Conservation (phyloP, 2,888 invertebrate genomes). For the Nyleta sp. region DNA sequence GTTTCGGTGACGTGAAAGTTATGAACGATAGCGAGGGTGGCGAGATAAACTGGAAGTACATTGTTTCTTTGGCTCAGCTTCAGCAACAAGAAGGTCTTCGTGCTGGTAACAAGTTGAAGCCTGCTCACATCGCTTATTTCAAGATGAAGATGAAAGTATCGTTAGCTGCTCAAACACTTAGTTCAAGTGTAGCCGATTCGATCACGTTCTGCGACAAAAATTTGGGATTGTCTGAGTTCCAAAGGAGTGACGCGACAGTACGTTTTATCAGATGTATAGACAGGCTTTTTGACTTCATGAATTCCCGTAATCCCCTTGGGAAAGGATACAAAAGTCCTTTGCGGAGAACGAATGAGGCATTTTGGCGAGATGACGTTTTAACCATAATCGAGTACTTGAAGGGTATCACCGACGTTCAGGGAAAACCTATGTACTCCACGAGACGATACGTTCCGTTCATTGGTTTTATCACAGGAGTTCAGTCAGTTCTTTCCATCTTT, state of each 20-base stretch:
- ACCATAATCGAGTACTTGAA: slow-evolving; percentile 13
- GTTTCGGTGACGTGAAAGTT: slow-evolving; percentile 18
- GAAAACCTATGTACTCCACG: background rate
- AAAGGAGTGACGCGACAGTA: slow-evolving; percentile 57
- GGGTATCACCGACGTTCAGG: background rate
- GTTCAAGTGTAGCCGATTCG: slow-evolving; percentile 69
- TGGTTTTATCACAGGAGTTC: slow-evolving; percentile 39
- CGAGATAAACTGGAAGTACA: slow-evolving; percentile 18
- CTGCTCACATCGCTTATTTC: slow-evolving; percentile 35
- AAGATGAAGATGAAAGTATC: slow-evolving; percentile 67
- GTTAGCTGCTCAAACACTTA: slow-evolving; percentile 70
- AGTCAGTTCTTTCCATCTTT: slow-evolving; percentile 24
- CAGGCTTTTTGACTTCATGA: slow-evolving; percentile 65
- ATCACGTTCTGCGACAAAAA: slow-evolving; percentile 57
- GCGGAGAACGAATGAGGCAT: slow-evolving; percentile 45
- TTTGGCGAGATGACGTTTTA: slow-evolving; percentile 33
- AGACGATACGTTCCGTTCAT: slow-evolving; percentile 33
- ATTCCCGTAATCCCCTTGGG: slow-evolving; percentile 61
- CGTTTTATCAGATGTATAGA: slow-evolving; percentile 64
- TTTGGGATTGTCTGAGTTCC: slow-evolving; percentile 48
- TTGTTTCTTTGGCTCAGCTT: background rate
- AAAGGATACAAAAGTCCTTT: slow-evolving; percentile 66
- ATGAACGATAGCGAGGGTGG: background rate
- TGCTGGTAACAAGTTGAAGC: slow-evolving; percentile 47
- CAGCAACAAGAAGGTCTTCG: slow-evolving; percentile 40